These are phyloP conservation scores for Atractosteus spatula DNA, from an alignment of 2,113 vertebrate genomes.

Conservation along the genomic window DNA sequence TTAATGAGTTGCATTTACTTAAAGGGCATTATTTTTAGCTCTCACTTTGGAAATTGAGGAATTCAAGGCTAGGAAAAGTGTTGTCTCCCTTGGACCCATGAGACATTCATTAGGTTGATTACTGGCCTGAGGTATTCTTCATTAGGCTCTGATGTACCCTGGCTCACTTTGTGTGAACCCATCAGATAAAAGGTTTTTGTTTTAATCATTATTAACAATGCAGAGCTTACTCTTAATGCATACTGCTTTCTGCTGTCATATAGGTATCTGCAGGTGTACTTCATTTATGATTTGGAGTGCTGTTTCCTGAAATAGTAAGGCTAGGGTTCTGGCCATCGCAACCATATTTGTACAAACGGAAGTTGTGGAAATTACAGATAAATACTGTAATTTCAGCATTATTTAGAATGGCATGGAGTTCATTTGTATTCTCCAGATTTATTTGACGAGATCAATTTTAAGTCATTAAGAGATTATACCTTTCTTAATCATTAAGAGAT, in stretches of 20 bases:
- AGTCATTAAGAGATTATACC: too few relatives aligned
- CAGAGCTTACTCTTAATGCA: not conserved
- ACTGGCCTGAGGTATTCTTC: conserved; percentile 16
- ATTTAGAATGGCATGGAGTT: too few relatives aligned
- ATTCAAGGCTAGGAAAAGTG: conserved; percentile 26
- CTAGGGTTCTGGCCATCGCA: too few relatives aligned
- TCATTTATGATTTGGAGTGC: not conserved
- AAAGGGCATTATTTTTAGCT: conserved; percentile 6
- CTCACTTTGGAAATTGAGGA: conserved; percentile 31
- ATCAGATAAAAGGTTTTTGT: conserved; percentile 13
- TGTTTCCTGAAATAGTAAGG: too few relatives aligned
- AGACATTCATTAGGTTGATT: conserved; percentile 43
- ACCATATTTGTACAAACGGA: too few relatives aligned
- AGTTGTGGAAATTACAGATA: too few relatives aligned
- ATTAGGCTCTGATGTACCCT: conserved; percentile 1
- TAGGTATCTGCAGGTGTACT: not conserved
- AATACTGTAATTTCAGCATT: too few relatives aligned
- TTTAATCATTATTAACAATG: conserved; percentile 14
- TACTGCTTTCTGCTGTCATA: not conserved
- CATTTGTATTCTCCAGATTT: too few relatives aligned
- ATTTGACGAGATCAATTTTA: too few relatives aligned
- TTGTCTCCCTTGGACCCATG: conserved; percentile 33
- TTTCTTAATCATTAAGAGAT: too few relatives aligned
- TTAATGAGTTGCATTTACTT: conserved; percentile 34
- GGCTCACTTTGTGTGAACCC: conserved; percentile 12